Conservation (phyloP, 2,797 vertebrate species). For the Podarcis lilfordi region DNA sequence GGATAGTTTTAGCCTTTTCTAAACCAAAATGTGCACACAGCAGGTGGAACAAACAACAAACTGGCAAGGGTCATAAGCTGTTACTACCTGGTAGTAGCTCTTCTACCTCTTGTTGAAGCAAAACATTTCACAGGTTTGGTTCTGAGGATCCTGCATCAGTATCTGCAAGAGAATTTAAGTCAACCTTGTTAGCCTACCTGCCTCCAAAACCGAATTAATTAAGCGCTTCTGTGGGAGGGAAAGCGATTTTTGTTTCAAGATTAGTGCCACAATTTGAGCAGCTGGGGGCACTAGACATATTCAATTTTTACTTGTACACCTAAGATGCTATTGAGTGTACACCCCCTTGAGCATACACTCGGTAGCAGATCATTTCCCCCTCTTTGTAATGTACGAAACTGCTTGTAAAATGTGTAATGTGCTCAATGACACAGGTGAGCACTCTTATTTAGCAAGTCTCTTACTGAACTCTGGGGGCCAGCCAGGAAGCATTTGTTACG, state of each 20-base stretch:
- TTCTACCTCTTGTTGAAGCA: neutral
- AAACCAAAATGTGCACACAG: neutral
- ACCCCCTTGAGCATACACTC: neutral
- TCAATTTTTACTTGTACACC: neutral
- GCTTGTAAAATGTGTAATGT: neutral
- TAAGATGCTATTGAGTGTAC: neutral
- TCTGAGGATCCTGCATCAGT: neutral
- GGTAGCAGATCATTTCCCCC: neutral
- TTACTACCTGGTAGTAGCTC: neutral
- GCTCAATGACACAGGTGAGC: neutral
- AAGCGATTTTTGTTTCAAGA: neutral
- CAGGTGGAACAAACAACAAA: neutral
- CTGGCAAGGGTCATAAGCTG: accelerated
- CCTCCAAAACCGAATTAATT: neutral
- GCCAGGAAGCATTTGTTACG: neutral
- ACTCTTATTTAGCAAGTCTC: neutral
- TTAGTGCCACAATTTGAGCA: neutral
- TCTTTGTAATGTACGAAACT: neutral
- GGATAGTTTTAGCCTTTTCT: neutral
- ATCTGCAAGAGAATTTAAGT: neutral
- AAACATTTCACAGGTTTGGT: neutral
- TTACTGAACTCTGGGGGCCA: neutral
- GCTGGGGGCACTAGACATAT: neutral
- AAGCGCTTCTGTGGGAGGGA: neutral
- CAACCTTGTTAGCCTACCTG: neutral